phyloP scores from a whole-genome alignment of 2,888 invertebrate species.

The Cinara cedri region DNA sequence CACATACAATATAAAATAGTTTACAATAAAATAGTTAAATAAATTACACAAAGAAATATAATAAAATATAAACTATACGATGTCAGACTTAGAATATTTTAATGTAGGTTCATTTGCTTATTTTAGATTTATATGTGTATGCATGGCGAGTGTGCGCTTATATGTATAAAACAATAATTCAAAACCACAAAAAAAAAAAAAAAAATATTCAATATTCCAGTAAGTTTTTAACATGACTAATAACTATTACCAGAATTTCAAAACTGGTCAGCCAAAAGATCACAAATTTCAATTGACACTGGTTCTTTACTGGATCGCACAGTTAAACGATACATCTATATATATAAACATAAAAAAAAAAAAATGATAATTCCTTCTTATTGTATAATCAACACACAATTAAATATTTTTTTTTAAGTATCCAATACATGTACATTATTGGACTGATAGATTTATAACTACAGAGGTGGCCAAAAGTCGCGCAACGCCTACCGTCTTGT shows the following conservation, averaged over 20 bases:
- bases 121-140: conserved; percentile 19
- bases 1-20: conserved; percentile 35
- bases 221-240: conserved; percentile 9
- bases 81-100: conserved; percentile 24
- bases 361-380: too few relatives aligned
- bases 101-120: conserved; percentile 2
- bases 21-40: conserved; percentile 13
- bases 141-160: not conserved
- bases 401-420: too few relatives aligned
- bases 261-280: conserved; percentile 94
- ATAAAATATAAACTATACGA: conserved; percentile 31
- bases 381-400: too few relatives aligned
- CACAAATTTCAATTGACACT: conserved; percentile 90
- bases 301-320: conserved; percentile 96
- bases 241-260: conserved; percentile 64
- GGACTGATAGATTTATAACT: too few relatives aligned
- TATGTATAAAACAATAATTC: conserved; percentile 42
- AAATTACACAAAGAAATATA: conserved; percentile 23
- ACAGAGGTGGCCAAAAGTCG: too few relatives aligned
- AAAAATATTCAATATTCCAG: conserved; percentile 26
- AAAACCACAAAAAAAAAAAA: conserved; percentile 40
- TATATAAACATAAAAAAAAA: too few relatives aligned
- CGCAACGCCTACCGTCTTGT: too few relatives aligned
- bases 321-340: conserved; percentile 97
- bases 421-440: too few relatives aligned